A percentile compares a stretch with the other conserved stretches of the same genome.
These are phyloP conservation scores for Bombus breviceps DNA, from an alignment of 1,140 invertebrate species.

Conservation along the genomic window DNA sequence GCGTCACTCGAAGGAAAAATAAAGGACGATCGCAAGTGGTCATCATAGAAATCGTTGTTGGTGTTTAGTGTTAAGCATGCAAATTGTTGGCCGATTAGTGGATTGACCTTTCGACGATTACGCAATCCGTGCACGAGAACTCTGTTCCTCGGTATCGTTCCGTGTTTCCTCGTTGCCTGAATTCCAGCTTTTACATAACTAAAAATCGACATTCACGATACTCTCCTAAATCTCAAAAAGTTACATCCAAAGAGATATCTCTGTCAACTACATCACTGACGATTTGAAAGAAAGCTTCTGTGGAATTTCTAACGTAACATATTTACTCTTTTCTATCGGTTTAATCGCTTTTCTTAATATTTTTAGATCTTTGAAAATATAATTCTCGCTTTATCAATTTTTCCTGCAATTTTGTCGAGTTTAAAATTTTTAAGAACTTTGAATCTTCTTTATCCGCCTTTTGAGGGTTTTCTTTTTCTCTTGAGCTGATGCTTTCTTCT, in stretches of 20 bases:
- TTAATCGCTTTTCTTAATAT: neutral
- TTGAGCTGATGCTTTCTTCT: neutral
- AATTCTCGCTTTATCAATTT: too few species aligned
- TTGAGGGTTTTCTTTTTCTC: neutral
- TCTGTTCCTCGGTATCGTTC: constrained; percentile 4
- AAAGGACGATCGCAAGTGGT: constrained; percentile 31
- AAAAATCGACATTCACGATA: neutral
- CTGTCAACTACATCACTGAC: neutral
- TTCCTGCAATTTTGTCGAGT: too few species aligned
- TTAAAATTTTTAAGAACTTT: neutral
- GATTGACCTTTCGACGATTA: constrained; percentile 43
- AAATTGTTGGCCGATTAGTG: constrained; percentile 52
- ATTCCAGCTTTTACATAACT: neutral
- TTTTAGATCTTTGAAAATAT: too few species aligned
- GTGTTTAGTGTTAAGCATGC: constrained; percentile 40
- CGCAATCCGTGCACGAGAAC: constrained; percentile 31
- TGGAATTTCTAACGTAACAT: neutral
- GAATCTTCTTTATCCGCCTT: neutral
- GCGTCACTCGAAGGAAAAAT: constrained; percentile 6
- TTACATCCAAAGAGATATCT: neutral
- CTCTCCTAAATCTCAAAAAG: neutral
- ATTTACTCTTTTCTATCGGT: too few species aligned
- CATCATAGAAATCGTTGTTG: constrained; percentile 43
- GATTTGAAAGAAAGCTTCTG: neutral
- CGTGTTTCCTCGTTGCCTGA: constrained; percentile 10